Percentiles rank a stretch among this genome's conserved stretches.
phyloP scores from a whole-genome alignment of 2,888 invertebrate genomes.

The Trissolcus brochymenae region DNA sequence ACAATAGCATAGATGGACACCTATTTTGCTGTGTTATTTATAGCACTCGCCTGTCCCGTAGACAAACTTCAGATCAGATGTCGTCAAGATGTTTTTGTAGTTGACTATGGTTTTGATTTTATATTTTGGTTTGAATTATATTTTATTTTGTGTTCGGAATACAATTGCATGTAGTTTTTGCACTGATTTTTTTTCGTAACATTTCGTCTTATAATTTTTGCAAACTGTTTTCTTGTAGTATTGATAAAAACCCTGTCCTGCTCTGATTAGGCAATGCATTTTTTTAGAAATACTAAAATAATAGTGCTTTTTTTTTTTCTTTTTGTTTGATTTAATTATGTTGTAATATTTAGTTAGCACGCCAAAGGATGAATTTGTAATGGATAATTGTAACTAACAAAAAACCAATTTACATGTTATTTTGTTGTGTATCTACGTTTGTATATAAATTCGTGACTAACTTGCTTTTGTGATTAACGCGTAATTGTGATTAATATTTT shows the following conservation, averaged over 20 bases:
- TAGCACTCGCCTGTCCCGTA: constrained; percentile 3
- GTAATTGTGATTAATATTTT: neutral
- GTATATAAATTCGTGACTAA: neutral
- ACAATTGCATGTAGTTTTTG: neutral
- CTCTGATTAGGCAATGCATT: constrained; percentile 23
- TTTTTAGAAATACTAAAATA: constrained; percentile 1
- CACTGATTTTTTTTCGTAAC: neutral
- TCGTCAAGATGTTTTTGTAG: constrained; percentile 10
- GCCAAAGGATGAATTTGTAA: constrained; percentile 29
- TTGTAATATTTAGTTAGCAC: neutral
- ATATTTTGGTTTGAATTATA: neutral
- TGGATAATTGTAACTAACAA: constrained; percentile 17
- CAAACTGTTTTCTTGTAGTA: neutral
- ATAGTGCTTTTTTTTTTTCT: neutral
- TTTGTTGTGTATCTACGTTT: neutral
- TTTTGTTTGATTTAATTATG: constrained; percentile 3
- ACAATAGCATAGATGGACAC: neutral
- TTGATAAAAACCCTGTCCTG: constrained; percentile 18
- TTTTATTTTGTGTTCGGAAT: neutral
- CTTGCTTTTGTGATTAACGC: neutral
- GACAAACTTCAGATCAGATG: constrained; percentile 2
- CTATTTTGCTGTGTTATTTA: constrained; percentile 6
- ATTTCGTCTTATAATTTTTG: neutral
- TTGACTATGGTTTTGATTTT: constrained; percentile 30
- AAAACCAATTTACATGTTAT: neutral